Evolutionary conservation across 2,797 vertebrate species (phyloP).

Genomic region (Tapirus indicus): DNA sequence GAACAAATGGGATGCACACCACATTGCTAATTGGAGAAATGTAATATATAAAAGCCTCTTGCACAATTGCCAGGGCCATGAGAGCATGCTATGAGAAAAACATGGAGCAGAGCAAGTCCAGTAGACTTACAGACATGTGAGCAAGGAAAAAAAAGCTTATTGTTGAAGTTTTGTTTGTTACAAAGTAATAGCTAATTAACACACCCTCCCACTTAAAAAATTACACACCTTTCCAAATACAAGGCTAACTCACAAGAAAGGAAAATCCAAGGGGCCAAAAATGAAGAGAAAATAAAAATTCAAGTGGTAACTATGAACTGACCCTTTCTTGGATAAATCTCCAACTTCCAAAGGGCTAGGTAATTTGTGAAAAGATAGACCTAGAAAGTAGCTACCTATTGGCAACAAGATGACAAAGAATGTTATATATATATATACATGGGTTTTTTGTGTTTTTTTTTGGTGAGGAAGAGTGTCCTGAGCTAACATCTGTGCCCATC

Average conservation of each 20-base stretch:
- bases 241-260: not conserved
- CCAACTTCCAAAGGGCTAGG: not conserved
- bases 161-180: not conserved
- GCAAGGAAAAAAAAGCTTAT: not conserved
- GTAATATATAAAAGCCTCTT: not conserved
- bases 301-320: not conserved
- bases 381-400: not conserved
- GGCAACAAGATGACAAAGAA: not conserved
- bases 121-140: not conserved
- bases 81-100: not conserved
- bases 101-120: not conserved
- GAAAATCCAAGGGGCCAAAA: not conserved
- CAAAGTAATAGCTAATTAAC: not conserved
- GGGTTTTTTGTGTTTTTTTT: too few relatives aligned
- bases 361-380: not conserved
- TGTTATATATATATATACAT: not conserved
- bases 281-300: not conserved
- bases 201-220: not conserved
- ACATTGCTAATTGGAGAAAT: not conserved
- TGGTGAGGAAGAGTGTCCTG: too few relatives aligned
- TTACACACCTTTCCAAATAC: not conserved
- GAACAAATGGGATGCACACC: not conserved
- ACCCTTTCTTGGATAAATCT: not conserved
- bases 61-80: not conserved
- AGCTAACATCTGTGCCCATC: too few relatives aligned